Evolutionary conservation across 2,797 vertebrate genomes (phyloP), one percentile per base, ranked within the genome.

Genomic region (Margarornis squamiger): DNA sequence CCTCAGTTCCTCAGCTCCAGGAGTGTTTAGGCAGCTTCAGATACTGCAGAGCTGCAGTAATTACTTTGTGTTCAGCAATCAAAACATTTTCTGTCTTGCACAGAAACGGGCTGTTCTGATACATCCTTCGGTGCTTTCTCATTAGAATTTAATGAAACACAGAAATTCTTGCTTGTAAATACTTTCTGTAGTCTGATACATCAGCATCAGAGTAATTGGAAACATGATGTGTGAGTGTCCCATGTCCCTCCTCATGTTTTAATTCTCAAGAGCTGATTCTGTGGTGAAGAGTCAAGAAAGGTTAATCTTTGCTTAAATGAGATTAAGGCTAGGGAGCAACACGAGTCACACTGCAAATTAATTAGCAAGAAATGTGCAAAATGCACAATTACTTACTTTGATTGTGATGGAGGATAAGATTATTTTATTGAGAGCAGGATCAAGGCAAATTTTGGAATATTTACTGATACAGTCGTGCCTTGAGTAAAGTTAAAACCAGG

Each of bases 251-350:
- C 85, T 79, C 84, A 29, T 38, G 7, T 17, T 85, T 76, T 48
- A 38, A 43, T 87, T 92, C 75, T 65, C 68, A 51, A 14, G 87
- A 88, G 92, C 38, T 88, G 94, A 82, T 81, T 96, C 70, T 41
- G 59, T 63, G 91, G 83, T 88, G 85, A 96, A 73, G 90, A 96
- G 94, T 86, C 85, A 86, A 63, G 92, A 62, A 89, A 96, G 95
- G 91, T 93, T 96, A 92, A 96, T 95, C 90, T 95, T 92, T 58
- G 41, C 91, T 82, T 82, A 86, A 92, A 85, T 61, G 74, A 67
- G 83, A 91, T 96, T 94, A 92, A 90, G 45, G 29, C 34, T 38
- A 12, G 49, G 45, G 75, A 79, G 74, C 77, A 90, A 74, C 45
- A 51, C 32, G 74, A 41, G 90, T 94, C 71, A 45, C 67, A 68